Base-by-base conservation (phyloP, 2,888 invertebrate species). In the Allygus modestus region DNA sequence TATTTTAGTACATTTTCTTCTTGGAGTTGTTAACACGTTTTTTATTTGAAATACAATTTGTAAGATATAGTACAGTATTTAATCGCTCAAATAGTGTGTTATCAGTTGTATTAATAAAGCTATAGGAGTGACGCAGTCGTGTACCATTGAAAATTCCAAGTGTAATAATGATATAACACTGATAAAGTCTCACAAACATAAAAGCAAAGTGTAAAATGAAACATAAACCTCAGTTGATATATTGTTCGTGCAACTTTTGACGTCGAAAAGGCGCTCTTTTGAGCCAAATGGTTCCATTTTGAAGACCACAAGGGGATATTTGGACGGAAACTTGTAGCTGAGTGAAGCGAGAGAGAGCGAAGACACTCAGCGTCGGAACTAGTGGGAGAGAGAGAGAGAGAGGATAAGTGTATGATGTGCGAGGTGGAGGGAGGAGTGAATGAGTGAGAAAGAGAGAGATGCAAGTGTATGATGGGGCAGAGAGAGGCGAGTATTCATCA, bases 351-450 rank as follows among this genome's bases (percentile, higher is more conserved):
- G 58, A 65, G 28, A 65, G 26, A 12, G 23, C 1, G 12, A 26
- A 58, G 0, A 9, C 4, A 9, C 23, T 58, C 26, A 12, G 58
- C 26, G 58, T 9, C 20, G 2, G 58, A 58, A 58, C 9, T 11
- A 20, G 81, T 81, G 75, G 83, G 75, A 86, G 81, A 86, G 84
- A 84, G 77, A 46, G 85, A 41, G 75, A 61, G 71, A 37, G 77
- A 46, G 46, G 46, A 11, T 37, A 37, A 37, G 37, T 37, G 37
- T 11, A 37, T 51, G n/a, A n/a, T 4, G 51, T 1, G 51, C 17
- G 51, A 58, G 23, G 17, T 1, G 85, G 86, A 84, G 65, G 0
- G 33, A 61, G 69, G 33, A 12, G 69, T 20, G 65, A 61, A 28
- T n/a, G 65, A 81, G 37, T 65, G 82, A 46, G 28, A 26, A 20